These are phyloP conservation scores for Cosmopolites sordidus DNA, from an alignment of 2,888 invertebrate genomes.

Conservation along the genomic window DNA sequence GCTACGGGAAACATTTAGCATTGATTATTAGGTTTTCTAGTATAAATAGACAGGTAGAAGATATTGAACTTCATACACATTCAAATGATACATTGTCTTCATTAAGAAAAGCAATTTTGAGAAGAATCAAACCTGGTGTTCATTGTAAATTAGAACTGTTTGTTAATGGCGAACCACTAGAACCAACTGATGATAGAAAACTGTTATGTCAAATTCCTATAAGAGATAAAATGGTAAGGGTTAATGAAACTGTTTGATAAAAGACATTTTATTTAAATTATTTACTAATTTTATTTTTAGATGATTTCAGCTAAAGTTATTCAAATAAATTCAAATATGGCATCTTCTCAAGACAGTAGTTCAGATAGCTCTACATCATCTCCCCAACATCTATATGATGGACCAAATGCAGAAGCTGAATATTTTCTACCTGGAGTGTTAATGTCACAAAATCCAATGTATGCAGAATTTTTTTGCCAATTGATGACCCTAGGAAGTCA, in stretches of 20 bases:
- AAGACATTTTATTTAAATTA: no score
- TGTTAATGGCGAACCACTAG: conserved; percentile 82
- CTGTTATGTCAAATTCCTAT: conserved; percentile 80
- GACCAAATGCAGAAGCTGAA: conserved; percentile 79
- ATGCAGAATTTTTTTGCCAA: conserved; percentile 77
- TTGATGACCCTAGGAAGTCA: conserved; percentile 84
- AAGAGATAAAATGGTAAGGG: conserved; percentile 85
- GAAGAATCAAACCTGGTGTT: conserved; percentile 59
- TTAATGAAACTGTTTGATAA: no score
- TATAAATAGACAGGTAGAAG: conserved; percentile 85
- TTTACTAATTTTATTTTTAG: conserved; percentile 49
- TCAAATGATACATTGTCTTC: conserved; percentile 90
- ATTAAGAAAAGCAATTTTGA: conserved; percentile 72
- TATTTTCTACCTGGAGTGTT: conserved; percentile 85
- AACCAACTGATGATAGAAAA: conserved; percentile 82
- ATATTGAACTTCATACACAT: conserved; percentile 88
- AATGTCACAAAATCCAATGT: conserved; percentile 76
- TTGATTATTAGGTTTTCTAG: conserved; percentile 74
- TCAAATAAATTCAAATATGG: conserved; percentile 65
- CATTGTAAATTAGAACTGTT: conserved; percentile 88
- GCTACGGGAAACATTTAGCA: conserved; percentile 84
- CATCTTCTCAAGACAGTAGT: conserved; percentile 85
- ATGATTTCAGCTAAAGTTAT: conserved; percentile 72
- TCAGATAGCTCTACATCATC: conserved; percentile 93
- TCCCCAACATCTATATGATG: conserved; percentile 80